Base-by-base conservation (phyloP, 2,113 vertebrate genomes). In the Passer montanus region DNA sequence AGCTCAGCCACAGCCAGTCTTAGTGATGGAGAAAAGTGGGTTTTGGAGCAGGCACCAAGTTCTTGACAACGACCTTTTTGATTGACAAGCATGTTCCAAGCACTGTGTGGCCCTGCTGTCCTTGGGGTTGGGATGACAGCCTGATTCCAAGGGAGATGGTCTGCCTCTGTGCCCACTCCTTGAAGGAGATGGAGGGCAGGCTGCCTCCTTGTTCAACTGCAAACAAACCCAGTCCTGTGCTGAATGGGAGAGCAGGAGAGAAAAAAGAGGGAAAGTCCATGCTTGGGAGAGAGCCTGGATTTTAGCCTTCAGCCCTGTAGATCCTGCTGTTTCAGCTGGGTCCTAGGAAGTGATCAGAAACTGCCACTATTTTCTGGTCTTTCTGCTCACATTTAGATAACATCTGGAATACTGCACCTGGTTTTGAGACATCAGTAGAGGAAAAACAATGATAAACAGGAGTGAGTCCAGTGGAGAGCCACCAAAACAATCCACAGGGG, bases 111-210 rank as follows among this genome's bases (percentile, higher is more conserved):
- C 50, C 60, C 26, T 52, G 59, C 46, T 44, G 1, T 83, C 14
- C 44, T 39, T 4, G 6, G 27, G 79, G 13, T 30, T 92, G 53
- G 26, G 44, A n/a, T 88, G 78, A 49, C 4, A 62, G 53, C 39
- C 46, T 78, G 33, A 24, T 62, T 43, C 33, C 0, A 0, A 41
- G 47, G 0, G 2, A 91, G 47, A 20, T n/a, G 62, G 35, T 68
- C 24, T 80, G 64, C 47, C 55, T 39, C 74, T 76, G 87, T 24
- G 41, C n/a, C 21, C 5, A 2, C 30, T 67, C 39, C 27, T 30
- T 58, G 26, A 5, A 43, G 33, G 30, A 89, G 44, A n/a, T 11
- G 37, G 50, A 66, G 43, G 50, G 28, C n/a, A 56, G 60, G 70
- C 60, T 74, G n/a, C 43, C 28, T 56, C 59, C 41, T 30, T 15